Conservation (phyloP, 1,140 invertebrate species). For the Philopotamus ludificatus region DNA sequence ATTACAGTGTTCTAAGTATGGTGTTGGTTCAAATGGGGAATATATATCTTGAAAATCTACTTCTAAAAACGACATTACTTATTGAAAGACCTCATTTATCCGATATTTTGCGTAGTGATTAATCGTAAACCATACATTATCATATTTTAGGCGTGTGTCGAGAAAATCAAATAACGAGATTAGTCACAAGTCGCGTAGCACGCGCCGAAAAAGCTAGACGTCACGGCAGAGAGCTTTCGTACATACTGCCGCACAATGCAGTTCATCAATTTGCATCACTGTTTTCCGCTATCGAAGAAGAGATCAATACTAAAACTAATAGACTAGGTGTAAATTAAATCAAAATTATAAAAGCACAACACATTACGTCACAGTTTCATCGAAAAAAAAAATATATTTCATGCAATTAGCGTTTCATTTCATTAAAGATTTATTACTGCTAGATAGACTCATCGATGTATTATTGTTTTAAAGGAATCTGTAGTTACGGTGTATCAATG, state of each 20-base stretch:
- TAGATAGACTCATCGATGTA: no score
- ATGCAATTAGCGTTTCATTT: background rate
- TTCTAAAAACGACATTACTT: no score
- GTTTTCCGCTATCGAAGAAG: conserved; percentile 73
- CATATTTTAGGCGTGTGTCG: conserved; percentile 57
- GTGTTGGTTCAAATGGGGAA: no score
- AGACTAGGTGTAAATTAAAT: conserved; percentile 58
- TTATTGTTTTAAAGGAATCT: no score
- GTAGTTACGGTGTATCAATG: conserved; percentile 89
- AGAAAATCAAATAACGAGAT: conserved; percentile 60
- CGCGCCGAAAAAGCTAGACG: conserved; percentile 69
- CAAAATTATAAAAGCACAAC: conserved; percentile 18
- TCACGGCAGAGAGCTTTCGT: conserved; percentile 73
- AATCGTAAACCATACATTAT: no score
- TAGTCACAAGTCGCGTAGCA: conserved; percentile 66
- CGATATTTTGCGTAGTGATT: no score
- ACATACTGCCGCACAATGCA: conserved; percentile 73
- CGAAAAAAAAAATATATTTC: background rate
- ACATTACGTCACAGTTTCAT: no score
- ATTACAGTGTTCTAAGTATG: no score
- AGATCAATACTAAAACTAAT: conserved; percentile 63
- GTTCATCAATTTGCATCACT: conserved; percentile 71
- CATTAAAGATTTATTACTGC: background rate
- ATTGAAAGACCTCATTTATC: no score
- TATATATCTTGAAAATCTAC: no score